A percentile compares a stretch with the other conserved stretches of the same genome.
phyloP scores from a whole-genome alignment of 2,888 invertebrate species.

The Melanophora roralis region DNA sequence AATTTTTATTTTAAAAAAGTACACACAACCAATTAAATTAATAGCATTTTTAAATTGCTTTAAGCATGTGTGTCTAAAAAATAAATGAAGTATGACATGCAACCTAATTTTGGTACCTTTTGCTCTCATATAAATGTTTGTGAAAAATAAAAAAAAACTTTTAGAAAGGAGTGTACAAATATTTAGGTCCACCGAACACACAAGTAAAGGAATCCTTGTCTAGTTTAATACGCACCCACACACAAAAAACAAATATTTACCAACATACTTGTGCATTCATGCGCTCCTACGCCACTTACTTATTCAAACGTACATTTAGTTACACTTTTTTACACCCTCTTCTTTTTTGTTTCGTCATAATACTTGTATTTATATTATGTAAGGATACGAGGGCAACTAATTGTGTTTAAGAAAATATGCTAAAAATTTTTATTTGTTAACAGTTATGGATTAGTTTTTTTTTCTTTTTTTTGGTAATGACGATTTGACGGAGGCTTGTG shows the following conservation, averaged over 20 bases:
- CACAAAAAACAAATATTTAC: not conserved
- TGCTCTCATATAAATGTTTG: not conserved
- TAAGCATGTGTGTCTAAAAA: not conserved
- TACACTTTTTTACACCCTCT: not conserved
- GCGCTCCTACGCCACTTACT: not conserved
- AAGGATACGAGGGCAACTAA: not conserved
- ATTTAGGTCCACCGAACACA: not conserved
- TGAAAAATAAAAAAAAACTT: not conserved
- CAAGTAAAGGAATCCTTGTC: conserved; percentile 37
- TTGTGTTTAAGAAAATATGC: too few relatives aligned
- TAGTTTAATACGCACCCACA: not conserved
- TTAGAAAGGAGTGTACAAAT: conserved; percentile 9
- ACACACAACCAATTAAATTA: conserved; percentile 46
- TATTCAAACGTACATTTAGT: not conserved
- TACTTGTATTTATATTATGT: not conserved
- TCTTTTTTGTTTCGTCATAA: not conserved
- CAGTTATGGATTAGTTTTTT: too few relatives aligned
- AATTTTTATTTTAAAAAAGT: not conserved
- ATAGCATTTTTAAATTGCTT: conserved; percentile 48
- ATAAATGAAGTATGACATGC: conserved; percentile 25
- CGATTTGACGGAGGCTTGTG: too few relatives aligned
- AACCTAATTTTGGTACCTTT: conserved; percentile 41
- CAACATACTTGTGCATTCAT: not conserved
- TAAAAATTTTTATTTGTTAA: too few relatives aligned
- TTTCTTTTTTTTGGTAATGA: too few relatives aligned